Conservation (phyloP, 2,888 invertebrate genomes). For the Diogma glabrata region DNA sequence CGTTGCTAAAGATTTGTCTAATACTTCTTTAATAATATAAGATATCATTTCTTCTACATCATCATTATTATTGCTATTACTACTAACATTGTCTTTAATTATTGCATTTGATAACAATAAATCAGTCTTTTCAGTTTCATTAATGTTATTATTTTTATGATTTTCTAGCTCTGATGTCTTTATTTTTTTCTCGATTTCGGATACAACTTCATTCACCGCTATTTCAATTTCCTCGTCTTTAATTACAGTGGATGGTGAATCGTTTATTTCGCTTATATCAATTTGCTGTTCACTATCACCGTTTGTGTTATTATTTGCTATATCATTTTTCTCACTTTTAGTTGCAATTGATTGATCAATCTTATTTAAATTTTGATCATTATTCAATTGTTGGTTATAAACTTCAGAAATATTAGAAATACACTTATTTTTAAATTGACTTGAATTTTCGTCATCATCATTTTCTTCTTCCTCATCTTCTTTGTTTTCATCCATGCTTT, state of each 20-base stretch:
- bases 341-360: neutral
- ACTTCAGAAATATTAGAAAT: constrained; percentile 34
- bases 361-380: constrained; percentile 22
- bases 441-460: constrained; percentile 20
- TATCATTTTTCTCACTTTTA: constrained; percentile 7
- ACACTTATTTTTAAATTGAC: constrained; percentile 16
- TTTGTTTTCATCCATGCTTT: constrained; percentile 7
- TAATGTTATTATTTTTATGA: constrained; percentile 19
- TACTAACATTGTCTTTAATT: constrained; percentile 16
- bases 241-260: constrained; percentile 34
- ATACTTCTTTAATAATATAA: constrained; percentile 32
- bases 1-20: constrained; percentile 24
- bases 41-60: constrained; percentile 24
- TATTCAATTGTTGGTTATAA: constrained; percentile 36
- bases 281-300: constrained; percentile 13
- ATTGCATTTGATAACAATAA: constrained; percentile 27
- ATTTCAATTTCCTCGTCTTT: constrained; percentile 43
- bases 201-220: constrained; percentile 40
- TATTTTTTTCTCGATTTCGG: constrained; percentile 30
- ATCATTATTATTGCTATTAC: constrained; percentile 19
- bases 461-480: constrained; percentile 23
- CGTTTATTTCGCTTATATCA: constrained; percentile 17
- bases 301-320: constrained; percentile 12
- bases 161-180: constrained; percentile 8
- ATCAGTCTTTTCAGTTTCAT: constrained; percentile 36